Base-by-base conservation (phyloP, 2,113 vertebrate species). In the Rhea americana region DNA sequence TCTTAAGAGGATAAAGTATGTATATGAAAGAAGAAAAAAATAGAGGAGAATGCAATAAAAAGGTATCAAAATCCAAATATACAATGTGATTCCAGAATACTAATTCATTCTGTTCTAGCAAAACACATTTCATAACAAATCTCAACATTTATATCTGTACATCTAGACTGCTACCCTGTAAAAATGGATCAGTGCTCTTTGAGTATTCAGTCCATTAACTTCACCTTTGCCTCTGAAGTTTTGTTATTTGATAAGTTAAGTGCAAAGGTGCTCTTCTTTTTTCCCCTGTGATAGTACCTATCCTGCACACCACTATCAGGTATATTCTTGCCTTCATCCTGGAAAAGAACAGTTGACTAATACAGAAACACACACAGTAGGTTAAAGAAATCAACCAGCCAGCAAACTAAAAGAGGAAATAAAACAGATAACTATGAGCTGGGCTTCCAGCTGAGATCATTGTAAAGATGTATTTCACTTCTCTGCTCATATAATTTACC, bases 211-310 rank as follows among this genome's bases (percentile, higher is more conserved):
- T 67, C 28, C 3, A 5, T 35, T 21, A 79, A 63, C 12, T 85
- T 93, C 70, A 85, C 32, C 53, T 95, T 93, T 91, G 48, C 39
- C 62, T 80, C 76, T 66, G 48, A 82, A 89, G 68, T 82, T 72
- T 72, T 79, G 15, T 21, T 79, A 47, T 74, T 93, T 84, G 71
- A 51, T 58, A 86, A 82, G n/a, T 45, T 53, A 59, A 62, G 72
- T 58, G 35, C 63, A 77, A 91, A 32, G 17, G 2, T 66, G 20
- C 8, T 47, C 3, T 8, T 62, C 56, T 21, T 81, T 59, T 70
- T 91, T 87, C n/a, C 30, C 21, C 37, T 81, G 22, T 53, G 50
- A 82, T 56, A 84, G 56, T 32, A 66, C 13, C 51, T 51, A 22
- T 19, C 35, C 85, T 51, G 72, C 11, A 80, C 21, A 43, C 35